Percentiles rank a stretch among this genome's conserved stretches.
Conservation (phyloP, 2,888 invertebrate species). For the Myopa testacea region DNA sequence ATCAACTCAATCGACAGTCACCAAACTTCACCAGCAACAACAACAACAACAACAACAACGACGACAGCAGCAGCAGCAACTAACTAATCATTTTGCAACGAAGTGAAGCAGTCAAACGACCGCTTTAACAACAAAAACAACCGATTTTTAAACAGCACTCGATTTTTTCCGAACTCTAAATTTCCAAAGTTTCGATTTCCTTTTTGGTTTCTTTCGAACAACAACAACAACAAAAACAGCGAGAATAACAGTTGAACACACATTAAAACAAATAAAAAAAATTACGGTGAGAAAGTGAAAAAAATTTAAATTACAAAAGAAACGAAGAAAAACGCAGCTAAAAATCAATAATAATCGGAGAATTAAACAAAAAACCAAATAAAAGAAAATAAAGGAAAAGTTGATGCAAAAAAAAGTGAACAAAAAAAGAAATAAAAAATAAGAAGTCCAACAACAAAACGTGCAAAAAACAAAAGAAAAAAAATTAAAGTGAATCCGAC, state of each 20-base stretch:
- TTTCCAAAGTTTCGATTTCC: slow-evolving; percentile 41
- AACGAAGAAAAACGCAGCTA: slow-evolving; percentile 2
- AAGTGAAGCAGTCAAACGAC: slow-evolving; percentile 31
- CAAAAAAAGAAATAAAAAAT: background rate
- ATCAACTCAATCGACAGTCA: slow-evolving; percentile 12
- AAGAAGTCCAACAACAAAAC: slow-evolving; percentile 31
- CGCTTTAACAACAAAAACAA: slow-evolving; percentile 29
- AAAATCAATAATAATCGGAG: slow-evolving; percentile 36
- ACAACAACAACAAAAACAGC: background rate
- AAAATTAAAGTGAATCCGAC: background rate
- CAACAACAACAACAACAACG: slow-evolving; percentile 39
- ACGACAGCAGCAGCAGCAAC: slow-evolving; percentile 37
- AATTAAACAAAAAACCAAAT: slow-evolving; percentile 56
- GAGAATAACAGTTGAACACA: slow-evolving; percentile 9
- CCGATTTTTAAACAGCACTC: slow-evolving; percentile 13
- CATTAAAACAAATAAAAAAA: slow-evolving; percentile 32
- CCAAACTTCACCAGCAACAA: slow-evolving; percentile 41
- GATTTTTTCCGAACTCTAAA: slow-evolving; percentile 39
- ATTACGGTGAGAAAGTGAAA: slow-evolving; percentile 40
- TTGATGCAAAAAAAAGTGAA: slow-evolving; percentile 47
- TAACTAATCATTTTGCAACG: slow-evolving; percentile 43
- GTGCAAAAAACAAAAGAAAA: background rate
- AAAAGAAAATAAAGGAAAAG: slow-evolving; percentile 3
- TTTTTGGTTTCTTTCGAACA: slow-evolving; percentile 34
- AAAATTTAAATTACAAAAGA: background rate